These are phyloP conservation scores for Lathamus discolor DNA, from an alignment of 2,113 vertebrate species.

Conservation along the genomic window DNA sequence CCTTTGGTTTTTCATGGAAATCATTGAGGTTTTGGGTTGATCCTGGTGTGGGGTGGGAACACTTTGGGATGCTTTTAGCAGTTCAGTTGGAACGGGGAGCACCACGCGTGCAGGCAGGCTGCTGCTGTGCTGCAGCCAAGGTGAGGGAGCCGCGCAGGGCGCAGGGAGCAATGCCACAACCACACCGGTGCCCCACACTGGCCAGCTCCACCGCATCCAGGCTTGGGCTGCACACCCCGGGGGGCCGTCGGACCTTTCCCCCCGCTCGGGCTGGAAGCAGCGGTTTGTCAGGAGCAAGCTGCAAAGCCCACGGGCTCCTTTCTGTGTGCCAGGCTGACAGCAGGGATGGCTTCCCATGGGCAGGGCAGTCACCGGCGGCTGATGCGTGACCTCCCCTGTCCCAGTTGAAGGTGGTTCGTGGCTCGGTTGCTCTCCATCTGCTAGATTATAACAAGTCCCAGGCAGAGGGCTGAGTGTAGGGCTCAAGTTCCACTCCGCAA, in stretches of 20 bases:
- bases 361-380: neutral
- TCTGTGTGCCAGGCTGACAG: neutral
- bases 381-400: neutral
- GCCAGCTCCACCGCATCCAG: neutral
- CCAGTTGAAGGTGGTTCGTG: neutral
- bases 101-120: neutral
- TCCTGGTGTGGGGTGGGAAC: neutral
- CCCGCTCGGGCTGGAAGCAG: neutral
- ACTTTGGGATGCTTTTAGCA: neutral
- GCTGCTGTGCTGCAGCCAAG: neutral
- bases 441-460: neutral
- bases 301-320: neutral
- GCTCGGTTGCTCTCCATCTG: neutral
- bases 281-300: neutral
- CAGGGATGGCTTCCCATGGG: neutral
- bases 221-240: neutral
- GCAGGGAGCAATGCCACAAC: neutral
- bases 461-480: neutral
- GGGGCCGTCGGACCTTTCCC: neutral
- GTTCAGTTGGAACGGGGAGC: constrained; percentile 1
- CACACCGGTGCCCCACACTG: neutral
- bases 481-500: neutral
- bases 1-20: constrained; percentile 27
- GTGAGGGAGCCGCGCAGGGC: neutral
- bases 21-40: neutral